Evolutionary conservation across 2,113 vertebrate genomes (phyloP).

Genomic region (Hippoglossus stenolepis): DNA sequence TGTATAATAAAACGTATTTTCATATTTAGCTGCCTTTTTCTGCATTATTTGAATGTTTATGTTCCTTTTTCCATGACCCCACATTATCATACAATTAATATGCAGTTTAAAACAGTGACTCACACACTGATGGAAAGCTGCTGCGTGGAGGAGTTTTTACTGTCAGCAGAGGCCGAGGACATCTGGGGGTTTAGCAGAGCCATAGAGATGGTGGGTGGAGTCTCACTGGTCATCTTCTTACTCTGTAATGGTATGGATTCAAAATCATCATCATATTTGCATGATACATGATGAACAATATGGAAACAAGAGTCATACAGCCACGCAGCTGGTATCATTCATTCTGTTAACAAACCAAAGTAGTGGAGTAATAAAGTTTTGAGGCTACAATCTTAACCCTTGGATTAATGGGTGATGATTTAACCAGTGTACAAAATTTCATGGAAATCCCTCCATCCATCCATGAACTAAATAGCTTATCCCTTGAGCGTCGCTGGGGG

Average conservation of each 20-base stretch:
- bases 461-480: too few relatives aligned
- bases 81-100: conserved; percentile 32
- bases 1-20: neutral
- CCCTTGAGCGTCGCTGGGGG: too few relatives aligned
- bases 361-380: neutral
- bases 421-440: too few relatives aligned
- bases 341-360: neutral
- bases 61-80: neutral
- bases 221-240: conserved; percentile 76
- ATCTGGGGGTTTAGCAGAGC: conserved; percentile 81
- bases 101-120: conserved; percentile 67
- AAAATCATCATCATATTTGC: neutral
- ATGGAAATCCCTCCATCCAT: too few relatives aligned
- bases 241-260: conserved; percentile 55
- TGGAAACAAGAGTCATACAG: neutral
- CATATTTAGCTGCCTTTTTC: conserved; percentile 1
- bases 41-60: neutral
- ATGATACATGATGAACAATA: neutral
- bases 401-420: too few relatives aligned
- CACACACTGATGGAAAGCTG: conserved; percentile 87
- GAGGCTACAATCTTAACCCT: too few relatives aligned
- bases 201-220: conserved; percentile 80
- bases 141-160: conserved; percentile 80
- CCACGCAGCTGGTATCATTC: neutral
- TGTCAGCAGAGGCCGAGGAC: conserved; percentile 70